Evolutionary conservation across 2,888 invertebrate species (phyloP), one percentile per base, ranked within the genome.

Genomic region (Rhabditoides inermis): DNA sequence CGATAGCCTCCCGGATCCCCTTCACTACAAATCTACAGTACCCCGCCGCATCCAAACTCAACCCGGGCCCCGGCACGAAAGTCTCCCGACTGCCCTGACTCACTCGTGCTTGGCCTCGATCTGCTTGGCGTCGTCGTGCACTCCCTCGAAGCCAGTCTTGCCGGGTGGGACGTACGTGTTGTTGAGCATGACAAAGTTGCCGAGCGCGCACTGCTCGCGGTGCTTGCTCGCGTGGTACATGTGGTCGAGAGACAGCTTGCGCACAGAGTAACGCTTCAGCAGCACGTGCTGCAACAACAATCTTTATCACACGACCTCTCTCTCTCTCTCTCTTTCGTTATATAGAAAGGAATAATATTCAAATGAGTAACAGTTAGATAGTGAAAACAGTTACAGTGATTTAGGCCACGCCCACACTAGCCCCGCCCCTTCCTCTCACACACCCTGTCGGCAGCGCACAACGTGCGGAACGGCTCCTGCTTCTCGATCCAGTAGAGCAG

Each of bases 401-500:
- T n/a, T n/a, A n/a, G n/a, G n/a, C n/a, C n/a, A n/a, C n/a, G n/a
- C n/a, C n/a, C n/a, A n/a, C n/a, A n/a, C n/a, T n/a, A n/a, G n/a
- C n/a, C n/a, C n/a, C n/a, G n/a, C n/a, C n/a, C n/a, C n/a, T n/a
- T n/a, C n/a, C n/a, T n/a, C n/a, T n/a, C n/a, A n/a, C n/a, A n/a
- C 28, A 55, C 63, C 41, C 65, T 57, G 42, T 72, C 71, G 2
- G 53, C 55, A 12, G 46, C 41, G 4, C 61, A 60, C 30, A 72
- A 46, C 3, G 60, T 45, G 15, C 36, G 41, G 47, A 59, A 72
- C n/a, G 72, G 70, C 1, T 56, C 50, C 45, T 68, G 55, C 48
- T 69, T 71, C 35, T 70, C 70, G 15, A 73, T 62, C 72, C 70
- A 73, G 53, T 67, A 73, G 37, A 70, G 48, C 2, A 73, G 50